Base-by-base conservation (phyloP, 2,797 vertebrate species). In the Gymnocypris eckloni region DNA sequence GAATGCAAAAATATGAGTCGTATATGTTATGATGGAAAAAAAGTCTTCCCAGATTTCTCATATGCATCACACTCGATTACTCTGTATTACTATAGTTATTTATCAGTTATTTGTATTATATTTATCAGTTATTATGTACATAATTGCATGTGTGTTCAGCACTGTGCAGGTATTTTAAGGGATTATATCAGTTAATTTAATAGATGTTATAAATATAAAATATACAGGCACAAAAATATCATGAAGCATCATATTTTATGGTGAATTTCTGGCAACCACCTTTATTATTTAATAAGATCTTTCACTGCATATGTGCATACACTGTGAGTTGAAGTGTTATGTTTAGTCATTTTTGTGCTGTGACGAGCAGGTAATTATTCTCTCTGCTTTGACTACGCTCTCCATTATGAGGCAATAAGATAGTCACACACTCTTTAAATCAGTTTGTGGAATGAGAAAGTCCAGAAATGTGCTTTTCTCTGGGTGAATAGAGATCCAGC, bases 401-500 rank as follows among this genome's bases (percentile, higher is more conserved):
- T 41, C 16, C 37, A 54, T 52, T 71, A 81, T 43, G n/a, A 54
- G 41, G 22, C 8, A 9, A 25, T 25, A 56, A 56, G 28, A 52
- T n/a, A 71, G 66, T 71, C 70, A 28, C 33, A 43, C 66, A 41
- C 45, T n/a, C 54, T 59, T 81, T 81, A 54, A 81, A 54, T 81
- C 66, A n/a, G 48, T 70, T 52, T 70, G 48, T n/a, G 43, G 22
- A 79, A 22, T 61, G 76, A 76, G 50, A 56, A 54, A 80, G 61
- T 37, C 61, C 48, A 22, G 11, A 54, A 81, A 81, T 70, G 66
- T 39, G 45, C 48, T 54, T 66, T 79, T 64, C 61, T 33, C 41
- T 48, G 28, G 18, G 10, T 54, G 33, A 39, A 79, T 52, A 25
- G 48, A 70, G 48, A 69, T 54, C 39, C 45, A 70, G 45, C 43